phyloP scores from a whole-genome alignment of 2,113 vertebrate genomes.

The Crotalus viridis region DNA sequence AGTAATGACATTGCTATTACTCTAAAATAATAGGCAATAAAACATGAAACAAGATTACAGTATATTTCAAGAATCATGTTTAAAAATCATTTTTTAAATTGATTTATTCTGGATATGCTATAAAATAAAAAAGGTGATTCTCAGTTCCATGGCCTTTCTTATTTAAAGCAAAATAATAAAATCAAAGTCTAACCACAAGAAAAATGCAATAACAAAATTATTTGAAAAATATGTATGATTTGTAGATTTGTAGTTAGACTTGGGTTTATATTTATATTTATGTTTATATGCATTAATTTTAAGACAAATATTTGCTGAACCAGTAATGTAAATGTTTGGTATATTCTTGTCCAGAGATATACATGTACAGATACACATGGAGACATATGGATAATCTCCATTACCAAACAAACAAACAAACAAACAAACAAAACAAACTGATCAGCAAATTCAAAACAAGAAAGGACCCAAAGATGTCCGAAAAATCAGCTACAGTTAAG shows the following conservation, averaged over 20 bases:
- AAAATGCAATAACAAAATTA: neutral
- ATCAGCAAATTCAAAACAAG: neutral
- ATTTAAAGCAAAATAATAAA: neutral
- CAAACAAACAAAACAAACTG: neutral
- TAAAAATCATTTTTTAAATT: neutral
- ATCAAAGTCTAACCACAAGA: neutral
- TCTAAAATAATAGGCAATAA: slow-evolving; percentile 13
- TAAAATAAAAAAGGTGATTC: neutral
- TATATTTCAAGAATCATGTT: neutral
- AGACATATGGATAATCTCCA: neutral
- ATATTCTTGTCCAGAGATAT: neutral
- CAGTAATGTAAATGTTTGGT: neutral
- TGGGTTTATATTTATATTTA: neutral
- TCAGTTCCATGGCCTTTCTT: neutral
- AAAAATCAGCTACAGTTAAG: neutral
- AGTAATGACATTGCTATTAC: neutral
- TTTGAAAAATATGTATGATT: neutral
- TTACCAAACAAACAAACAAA: neutral
- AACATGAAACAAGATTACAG: slow-evolving; percentile 13
- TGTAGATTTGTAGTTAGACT: neutral
- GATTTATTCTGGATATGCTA: neutral
- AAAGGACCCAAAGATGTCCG: neutral
- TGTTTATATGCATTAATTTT: neutral
- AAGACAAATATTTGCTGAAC: neutral
- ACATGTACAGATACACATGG: neutral